Evolutionary conservation across 30 jellyfish, hydroid and myxozoan genomes (phyloP).

Genomic region (Chironex yamaguchii): DNA sequence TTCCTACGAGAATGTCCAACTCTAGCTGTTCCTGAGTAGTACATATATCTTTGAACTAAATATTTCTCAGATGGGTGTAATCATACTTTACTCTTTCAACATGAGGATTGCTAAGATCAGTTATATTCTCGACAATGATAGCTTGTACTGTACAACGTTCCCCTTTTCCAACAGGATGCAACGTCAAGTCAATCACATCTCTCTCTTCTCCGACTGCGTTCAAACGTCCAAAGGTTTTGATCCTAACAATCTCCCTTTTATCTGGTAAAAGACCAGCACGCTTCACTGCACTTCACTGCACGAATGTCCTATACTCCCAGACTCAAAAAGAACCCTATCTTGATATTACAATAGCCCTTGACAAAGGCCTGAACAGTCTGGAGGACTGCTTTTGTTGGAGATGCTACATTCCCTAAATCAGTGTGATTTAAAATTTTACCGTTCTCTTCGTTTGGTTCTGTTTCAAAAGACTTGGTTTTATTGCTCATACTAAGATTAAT

Average conservation of each 20-base stretch:
- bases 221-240: constrained; percentile 22
- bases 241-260: constrained; percentile 7
- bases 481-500: no score
- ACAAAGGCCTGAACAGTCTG: constrained; percentile 53
- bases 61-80: no score
- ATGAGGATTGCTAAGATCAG: no score
- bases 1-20: no score
- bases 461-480: no score
- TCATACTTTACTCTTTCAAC: no score
- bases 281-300: not conserved
- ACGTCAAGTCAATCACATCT: not conserved
- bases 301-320: constrained; percentile 37
- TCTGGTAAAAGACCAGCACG: not conserved
- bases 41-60: no score
- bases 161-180: constrained; percentile 25
- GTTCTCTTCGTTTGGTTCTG: no score
- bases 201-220: no score
- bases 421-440: no score
- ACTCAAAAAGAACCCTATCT: constrained; percentile 40
- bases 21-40: no score
- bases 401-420: constrained; percentile 14
- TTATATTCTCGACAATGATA: no score
- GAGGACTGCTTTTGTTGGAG: constrained; percentile 54
- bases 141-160: constrained; percentile 19
- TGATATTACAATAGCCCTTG: constrained; percentile 18